phyloP scores from a whole-genome alignment of 2,113 vertebrate species.

The Megaceryle torquata region DNA sequence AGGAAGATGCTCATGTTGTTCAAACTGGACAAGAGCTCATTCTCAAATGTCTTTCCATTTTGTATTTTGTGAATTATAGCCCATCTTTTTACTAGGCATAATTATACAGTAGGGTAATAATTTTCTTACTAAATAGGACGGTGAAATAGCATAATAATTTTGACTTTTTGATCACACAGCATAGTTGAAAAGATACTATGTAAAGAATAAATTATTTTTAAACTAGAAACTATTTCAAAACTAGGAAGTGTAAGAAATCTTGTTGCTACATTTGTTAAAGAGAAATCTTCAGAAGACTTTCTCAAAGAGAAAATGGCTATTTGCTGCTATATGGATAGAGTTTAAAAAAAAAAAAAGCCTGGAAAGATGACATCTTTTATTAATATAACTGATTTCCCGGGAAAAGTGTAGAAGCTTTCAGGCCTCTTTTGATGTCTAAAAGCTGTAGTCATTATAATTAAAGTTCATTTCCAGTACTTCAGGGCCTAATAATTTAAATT shows the following conservation, averaged over 20 bases:
- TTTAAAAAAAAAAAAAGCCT: neutral
- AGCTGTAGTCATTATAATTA: neutral
- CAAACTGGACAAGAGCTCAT: neutral
- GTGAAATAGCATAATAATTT: neutral
- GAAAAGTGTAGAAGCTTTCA: neutral
- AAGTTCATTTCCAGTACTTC: neutral
- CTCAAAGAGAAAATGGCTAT: neutral
- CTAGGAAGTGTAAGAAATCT: neutral
- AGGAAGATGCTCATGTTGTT: neutral
- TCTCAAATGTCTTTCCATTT: neutral
- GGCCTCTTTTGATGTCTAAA: neutral
- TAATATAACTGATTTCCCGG: neutral
- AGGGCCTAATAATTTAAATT: neutral
- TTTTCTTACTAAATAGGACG: neutral
- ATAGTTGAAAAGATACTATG: neutral
- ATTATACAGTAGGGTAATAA: neutral
- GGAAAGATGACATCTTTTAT: neutral
- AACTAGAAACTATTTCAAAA: neutral
- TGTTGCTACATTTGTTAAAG: neutral
- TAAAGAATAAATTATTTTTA: neutral
- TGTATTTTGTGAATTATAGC: neutral
- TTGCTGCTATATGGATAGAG: neutral
- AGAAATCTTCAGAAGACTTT: neutral
- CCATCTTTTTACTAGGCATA: neutral
- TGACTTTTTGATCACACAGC: neutral